Base-by-base conservation (phyloP, 2,888 invertebrate genomes). In the Drosophila diplacantha region DNA sequence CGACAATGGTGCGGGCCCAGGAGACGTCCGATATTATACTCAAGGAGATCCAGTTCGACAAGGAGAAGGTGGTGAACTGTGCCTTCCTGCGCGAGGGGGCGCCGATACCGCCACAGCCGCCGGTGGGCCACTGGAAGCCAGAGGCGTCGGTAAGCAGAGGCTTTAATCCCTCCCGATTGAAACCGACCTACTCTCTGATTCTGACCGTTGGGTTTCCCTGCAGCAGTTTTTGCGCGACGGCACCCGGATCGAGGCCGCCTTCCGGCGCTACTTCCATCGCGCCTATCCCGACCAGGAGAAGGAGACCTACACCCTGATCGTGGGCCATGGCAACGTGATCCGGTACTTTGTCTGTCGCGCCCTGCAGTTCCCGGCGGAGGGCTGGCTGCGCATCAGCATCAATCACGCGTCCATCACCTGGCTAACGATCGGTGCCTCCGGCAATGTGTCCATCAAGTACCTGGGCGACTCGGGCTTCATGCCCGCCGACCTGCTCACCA, bases 301-400 rank as follows among this genome's bases (percentile, higher is more conserved):
- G 41, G 97, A 98, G 86, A 92, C 93, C 0, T 96, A 95, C 87
- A 97, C 98, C 34, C 87, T 99, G 39, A 89, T 99, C 55, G 97
- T 99, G 2, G 99, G 99, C 77, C 99, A 99, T 88, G 98, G 96
- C 5, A 99, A 99, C 88, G 99, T 99, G 22, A 99, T 99, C 82
- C 91, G 98, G 43, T 99, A 96, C 89, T 96, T 96, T 85, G 93
- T 95, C n/a, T 96, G 96, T 91, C 92, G 99, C 86, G 98, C 97
- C 0, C 90, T 99, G 38, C 99, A 99, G 88, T 94, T 99, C 84
- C 98, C 98, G 0, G 94, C 98, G 0, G 98, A 99, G 88, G 99
- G 94, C 3, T 99, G 99, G 99, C 90, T 99, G 12, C 91, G 99
- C 60, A 92, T 99, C 84, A 93, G 93, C 12, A 90, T 99, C 31